A percentile compares a stretch with the other conserved stretches of the same genome.
These are phyloP conservation scores for Bryconaethiops microstoma DNA, from an alignment of 2,797 vertebrate genomes.

Conservation along the genomic window DNA sequence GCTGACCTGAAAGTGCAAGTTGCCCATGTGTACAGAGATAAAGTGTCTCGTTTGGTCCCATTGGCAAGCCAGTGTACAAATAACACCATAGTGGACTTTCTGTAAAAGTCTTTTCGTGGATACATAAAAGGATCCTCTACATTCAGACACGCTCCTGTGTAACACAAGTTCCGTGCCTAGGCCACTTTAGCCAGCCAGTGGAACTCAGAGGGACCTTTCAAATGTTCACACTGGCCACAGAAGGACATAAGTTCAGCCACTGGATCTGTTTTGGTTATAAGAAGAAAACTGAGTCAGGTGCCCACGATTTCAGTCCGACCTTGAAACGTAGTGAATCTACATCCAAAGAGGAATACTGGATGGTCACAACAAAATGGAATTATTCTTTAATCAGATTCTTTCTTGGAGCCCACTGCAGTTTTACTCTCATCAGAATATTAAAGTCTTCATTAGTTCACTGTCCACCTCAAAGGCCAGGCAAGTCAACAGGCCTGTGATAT, in stretches of 20 bases:
- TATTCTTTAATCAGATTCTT: neutral
- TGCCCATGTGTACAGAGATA: conserved; percentile 49
- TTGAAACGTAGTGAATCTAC: neutral
- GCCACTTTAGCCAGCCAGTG: conserved; percentile 13
- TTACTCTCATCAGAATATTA: conserved; percentile 5
- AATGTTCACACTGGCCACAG: conserved; percentile 26
- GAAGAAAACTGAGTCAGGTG: conserved; percentile 17
- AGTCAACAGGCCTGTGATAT: conserved; percentile 49
- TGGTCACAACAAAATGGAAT: neutral
- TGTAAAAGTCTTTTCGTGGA: conserved; percentile 51
- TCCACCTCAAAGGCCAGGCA: conserved; percentile 35
- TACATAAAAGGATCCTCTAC: conserved; percentile 36
- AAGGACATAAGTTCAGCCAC: conserved; percentile 32
- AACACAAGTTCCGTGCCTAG: conserved; percentile 59
- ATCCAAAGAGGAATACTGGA: neutral
- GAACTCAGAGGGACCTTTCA: conserved; percentile 35
- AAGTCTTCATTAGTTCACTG: conserved; percentile 1
- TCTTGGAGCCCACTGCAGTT: neutral
- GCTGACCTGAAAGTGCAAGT: conserved; percentile 24
- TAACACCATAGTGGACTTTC: conserved; percentile 68
- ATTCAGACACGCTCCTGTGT: conserved; percentile 67
- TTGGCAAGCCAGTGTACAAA: conserved; percentile 59
- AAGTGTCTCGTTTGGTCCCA: conserved; percentile 31
- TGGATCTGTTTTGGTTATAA: conserved; percentile 37
- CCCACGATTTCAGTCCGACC: neutral